phyloP scores from a whole-genome alignment of 2,888 invertebrate species.

The Chloroclystis v-ata region DNA sequence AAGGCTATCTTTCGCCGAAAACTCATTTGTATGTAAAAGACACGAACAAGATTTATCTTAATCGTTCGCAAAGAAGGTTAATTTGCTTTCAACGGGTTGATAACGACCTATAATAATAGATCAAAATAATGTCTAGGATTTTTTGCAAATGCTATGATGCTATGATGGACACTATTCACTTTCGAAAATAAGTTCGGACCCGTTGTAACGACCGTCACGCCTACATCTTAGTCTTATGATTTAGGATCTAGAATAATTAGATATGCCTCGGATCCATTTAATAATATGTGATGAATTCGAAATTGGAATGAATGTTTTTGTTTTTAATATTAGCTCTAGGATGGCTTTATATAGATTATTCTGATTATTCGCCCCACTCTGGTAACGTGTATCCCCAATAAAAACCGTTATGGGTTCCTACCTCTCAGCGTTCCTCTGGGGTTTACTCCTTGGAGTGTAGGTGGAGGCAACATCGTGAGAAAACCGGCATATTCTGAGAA shows the following conservation, averaged over 20 bases:
- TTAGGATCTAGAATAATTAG: background rate
- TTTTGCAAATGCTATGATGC: conserved; percentile 22
- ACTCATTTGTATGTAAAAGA: background rate
- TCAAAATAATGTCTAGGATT: conserved; percentile 35
- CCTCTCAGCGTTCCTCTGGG: no score
- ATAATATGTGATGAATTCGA: no score
- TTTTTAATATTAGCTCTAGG: no score
- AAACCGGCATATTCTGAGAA: no score
- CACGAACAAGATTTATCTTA: conserved; percentile 15
- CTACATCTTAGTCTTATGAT: conserved; percentile 5
- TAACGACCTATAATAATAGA: conserved; percentile 46
- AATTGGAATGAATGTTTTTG: no score
- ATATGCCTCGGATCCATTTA: no score
- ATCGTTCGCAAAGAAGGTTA: conserved; percentile 43
- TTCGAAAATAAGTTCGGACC: conserved; percentile 24
- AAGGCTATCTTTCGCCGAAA: background rate
- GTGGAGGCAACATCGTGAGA: no score
- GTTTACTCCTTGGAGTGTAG: no score
- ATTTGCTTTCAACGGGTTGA: conserved; percentile 44
- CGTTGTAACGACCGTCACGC: conserved; percentile 21
- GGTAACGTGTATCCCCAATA: no score
- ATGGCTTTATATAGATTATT: no score
- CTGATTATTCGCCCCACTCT: no score
- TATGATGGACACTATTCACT: conserved; percentile 25
- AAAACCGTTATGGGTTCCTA: no score